These are phyloP conservation scores for Orthosia cruda DNA, from an alignment of 2,888 invertebrate species.

Conservation along the genomic window DNA sequence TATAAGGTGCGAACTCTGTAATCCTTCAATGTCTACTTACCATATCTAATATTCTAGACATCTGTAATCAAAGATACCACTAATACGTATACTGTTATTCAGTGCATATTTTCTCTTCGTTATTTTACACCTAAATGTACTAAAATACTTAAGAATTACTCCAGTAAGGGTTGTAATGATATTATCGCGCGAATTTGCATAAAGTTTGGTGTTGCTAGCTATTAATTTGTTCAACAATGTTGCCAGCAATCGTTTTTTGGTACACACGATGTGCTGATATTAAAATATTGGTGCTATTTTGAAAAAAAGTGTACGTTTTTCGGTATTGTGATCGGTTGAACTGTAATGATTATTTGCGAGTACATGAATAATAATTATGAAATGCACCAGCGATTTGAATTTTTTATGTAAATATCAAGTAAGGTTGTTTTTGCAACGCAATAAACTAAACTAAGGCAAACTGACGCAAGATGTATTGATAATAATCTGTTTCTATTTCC, in stretches of 20 bases:
- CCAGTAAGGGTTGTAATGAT: conserved; percentile 63
- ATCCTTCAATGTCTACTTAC: conserved; percentile 80
- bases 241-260: conserved; percentile 77
- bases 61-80: conserved; percentile 58
- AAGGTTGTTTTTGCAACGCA: conserved; percentile 77
- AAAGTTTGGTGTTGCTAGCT: conserved; percentile 84
- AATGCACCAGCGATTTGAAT: conserved; percentile 88
- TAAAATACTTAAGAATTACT: conserved; percentile 60
- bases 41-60: conserved; percentile 78
- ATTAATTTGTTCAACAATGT: conserved; percentile 78
- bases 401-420: conserved; percentile 70
- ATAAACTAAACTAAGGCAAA: conserved; percentile 72
- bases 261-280: conserved; percentile 85
- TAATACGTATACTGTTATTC: conserved; percentile 55
- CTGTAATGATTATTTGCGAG: conserved; percentile 70
- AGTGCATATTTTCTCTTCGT: conserved; percentile 57
- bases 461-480: conserved; percentile 64
- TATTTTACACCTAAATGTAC: conserved; percentile 58
- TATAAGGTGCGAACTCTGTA: conserved; percentile 81
- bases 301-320: conserved; percentile 79
- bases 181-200: conserved; percentile 74
- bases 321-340: conserved; percentile 74
- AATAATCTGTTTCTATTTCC: conserved; percentile 59
- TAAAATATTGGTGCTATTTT: conserved; percentile 91
- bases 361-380: conserved; percentile 64